Percentiles rank a stretch among this genome's conserved stretches.
Evolutionary conservation across 2,888 invertebrate genomes (phyloP).

Genomic region (Cheilosia vulpina): DNA sequence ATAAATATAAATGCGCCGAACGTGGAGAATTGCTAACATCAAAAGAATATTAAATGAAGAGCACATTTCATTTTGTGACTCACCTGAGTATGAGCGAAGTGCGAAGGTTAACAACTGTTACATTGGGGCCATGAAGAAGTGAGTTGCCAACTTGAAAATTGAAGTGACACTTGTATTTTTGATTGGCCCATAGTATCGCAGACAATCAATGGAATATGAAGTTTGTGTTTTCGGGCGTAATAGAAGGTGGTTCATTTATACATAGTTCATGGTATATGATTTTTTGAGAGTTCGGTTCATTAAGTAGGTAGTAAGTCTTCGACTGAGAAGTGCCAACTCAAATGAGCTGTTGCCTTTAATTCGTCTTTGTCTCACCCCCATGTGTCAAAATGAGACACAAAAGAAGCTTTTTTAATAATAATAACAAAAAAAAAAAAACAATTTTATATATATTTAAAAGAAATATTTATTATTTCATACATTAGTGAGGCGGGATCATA

Average conservation of each 20-base stretch:
- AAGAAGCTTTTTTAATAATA: no score
- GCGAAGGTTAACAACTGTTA: background rate
- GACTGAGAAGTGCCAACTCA: background rate
- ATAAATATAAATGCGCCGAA: slow-evolving; percentile 6
- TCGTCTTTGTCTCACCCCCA: no score
- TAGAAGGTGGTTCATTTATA: background rate
- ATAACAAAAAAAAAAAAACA: no score
- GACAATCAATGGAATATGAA: background rate
- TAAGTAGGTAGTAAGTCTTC: background rate
- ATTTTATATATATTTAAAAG: no score
- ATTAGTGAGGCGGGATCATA: no score
- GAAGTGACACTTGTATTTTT: background rate
- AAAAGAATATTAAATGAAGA: slow-evolving; percentile 16
- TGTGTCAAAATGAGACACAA: no score
- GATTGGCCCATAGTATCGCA: background rate
- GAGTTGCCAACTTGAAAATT: background rate
- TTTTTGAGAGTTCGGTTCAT: background rate
- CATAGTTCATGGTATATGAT: no score
- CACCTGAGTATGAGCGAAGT: background rate
- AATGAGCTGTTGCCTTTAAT: no score
- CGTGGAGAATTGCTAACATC: background rate
- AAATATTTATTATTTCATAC: no score
- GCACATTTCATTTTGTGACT: slow-evolving; percentile 1
- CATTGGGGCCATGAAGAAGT: background rate
- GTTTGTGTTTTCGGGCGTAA: background rate